Percentiles rank a stretch among this genome's conserved stretches.
Evolutionary conservation across 2,797 vertebrate species (phyloP).

Genomic region (Hirundo rustica): DNA sequence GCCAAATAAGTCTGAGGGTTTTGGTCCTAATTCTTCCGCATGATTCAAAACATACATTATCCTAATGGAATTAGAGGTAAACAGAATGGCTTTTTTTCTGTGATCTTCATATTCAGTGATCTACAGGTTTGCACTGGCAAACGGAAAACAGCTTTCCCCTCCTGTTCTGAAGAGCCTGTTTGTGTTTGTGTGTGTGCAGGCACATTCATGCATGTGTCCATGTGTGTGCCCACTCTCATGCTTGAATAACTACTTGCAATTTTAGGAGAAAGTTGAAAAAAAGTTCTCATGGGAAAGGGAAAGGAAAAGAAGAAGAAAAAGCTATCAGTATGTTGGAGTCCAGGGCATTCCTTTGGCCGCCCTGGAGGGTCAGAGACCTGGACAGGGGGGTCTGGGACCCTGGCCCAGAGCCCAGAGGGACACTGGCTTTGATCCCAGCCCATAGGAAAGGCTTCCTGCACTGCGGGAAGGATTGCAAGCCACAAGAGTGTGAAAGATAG

Average conservation of each 20-base stretch:
- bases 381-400: too few species aligned
- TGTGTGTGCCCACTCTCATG: neutral
- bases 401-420: too few species aligned
- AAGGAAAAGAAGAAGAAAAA: neutral
- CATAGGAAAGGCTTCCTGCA: too few species aligned
- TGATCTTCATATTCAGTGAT: slow-evolving; percentile 56
- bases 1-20: slow-evolving; percentile 69
- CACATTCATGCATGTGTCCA: accelerated
- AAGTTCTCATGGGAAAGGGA: neutral
- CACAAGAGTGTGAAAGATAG: too few species aligned
- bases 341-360: too few species aligned
- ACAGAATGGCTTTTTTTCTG: slow-evolving; percentile 60
- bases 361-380: too few species aligned
- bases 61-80: slow-evolving; percentile 66
- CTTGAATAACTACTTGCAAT: neutral
- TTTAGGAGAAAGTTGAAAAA: neutral
- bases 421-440: too few species aligned
- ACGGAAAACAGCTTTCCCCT: neutral
- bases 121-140: neutral
- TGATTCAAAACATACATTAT: slow-evolving; percentile 72
- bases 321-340: accelerated
- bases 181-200: neutral
- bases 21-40: slow-evolving; percentile 66
- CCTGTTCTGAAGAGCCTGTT: neutral
- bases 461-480: too few species aligned